These are phyloP conservation scores for Lasius platythorax DNA, from an alignment of 2,888 invertebrate genomes.

Conservation along the genomic window DNA sequence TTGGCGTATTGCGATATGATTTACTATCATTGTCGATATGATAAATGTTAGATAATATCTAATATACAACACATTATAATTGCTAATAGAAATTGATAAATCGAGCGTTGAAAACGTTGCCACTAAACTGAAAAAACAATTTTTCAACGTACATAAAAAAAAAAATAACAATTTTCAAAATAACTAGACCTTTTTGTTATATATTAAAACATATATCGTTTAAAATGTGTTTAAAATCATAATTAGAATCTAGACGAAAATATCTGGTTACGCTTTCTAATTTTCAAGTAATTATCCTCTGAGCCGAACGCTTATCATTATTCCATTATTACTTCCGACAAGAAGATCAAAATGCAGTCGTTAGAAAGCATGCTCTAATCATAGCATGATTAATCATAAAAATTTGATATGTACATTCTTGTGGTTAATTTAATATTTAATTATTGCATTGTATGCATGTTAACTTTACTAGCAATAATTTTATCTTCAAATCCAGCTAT, in stretches of 20 bases:
- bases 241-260: slow-evolving; percentile 30
- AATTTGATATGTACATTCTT: neutral
- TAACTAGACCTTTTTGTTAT: neutral
- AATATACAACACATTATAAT: neutral
- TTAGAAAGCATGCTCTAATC: slow-evolving; percentile 3
- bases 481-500: no score
- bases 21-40: neutral
- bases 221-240: slow-evolving; percentile 19
- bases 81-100: neutral
- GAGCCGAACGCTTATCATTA: neutral
- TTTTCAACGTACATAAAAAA: neutral
- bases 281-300: slow-evolving; percentile 31
- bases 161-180: neutral
- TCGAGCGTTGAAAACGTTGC: neutral
- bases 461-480: neutral
- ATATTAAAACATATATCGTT: neutral
- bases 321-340: neutral
- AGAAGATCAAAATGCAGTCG: slow-evolving; percentile 9
- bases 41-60: neutral
- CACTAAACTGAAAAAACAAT: neutral
- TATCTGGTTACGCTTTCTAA: slow-evolving; percentile 40
- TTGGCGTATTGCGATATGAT: neutral
- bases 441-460: neutral
- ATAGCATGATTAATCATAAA: neutral
- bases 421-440: neutral